Conservation (phyloP, 2,797 vertebrate species). For the Takifugu rubripes region DNA sequence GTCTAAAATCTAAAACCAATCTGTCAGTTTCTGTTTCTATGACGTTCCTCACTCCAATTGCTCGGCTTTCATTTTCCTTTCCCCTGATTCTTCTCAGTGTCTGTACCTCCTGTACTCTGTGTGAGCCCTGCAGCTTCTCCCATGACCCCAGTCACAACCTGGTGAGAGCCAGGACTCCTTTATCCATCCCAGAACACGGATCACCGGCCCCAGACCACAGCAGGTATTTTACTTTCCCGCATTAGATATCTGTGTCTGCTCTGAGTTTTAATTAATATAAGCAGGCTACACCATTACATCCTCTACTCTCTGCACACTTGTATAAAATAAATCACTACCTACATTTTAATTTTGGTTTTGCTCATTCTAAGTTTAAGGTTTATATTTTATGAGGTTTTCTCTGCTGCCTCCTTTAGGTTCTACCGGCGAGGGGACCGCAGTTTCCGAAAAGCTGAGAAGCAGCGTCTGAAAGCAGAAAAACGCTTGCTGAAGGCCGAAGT, state of each 20-base stretch:
- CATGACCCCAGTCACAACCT: slow-evolving; percentile 88
- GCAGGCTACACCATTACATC: neutral
- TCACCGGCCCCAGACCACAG: slow-evolving; percentile 77
- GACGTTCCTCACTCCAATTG: neutral
- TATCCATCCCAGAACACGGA: slow-evolving; percentile 76
- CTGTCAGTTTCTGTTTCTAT: neutral
- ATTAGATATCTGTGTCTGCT: too few species aligned
- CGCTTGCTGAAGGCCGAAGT: slow-evolving; percentile 92
- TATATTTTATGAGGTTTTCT: neutral
- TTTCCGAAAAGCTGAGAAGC: slow-evolving; percentile 93
- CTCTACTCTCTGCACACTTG: neutral
- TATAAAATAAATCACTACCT: neutral
- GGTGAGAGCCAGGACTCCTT: slow-evolving; percentile 84
- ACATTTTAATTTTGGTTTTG: too few species aligned
- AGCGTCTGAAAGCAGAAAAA: slow-evolving; percentile 91
- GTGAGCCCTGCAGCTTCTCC: slow-evolving; percentile 85
- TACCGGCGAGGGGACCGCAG: slow-evolving; percentile 91
- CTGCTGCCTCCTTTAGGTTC: slow-evolving; percentile 72
- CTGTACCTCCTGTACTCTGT: slow-evolving; percentile 88
- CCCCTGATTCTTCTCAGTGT: slow-evolving; percentile 67
- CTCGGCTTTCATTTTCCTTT: neutral
- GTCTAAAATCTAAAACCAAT: neutral
- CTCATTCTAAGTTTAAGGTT: too few species aligned
- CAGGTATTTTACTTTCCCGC: slow-evolving; percentile 59
- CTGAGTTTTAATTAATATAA: too few species aligned